phyloP scores from a whole-genome alignment of 2,888 invertebrate species.

The Herminia tarsipennalis region DNA sequence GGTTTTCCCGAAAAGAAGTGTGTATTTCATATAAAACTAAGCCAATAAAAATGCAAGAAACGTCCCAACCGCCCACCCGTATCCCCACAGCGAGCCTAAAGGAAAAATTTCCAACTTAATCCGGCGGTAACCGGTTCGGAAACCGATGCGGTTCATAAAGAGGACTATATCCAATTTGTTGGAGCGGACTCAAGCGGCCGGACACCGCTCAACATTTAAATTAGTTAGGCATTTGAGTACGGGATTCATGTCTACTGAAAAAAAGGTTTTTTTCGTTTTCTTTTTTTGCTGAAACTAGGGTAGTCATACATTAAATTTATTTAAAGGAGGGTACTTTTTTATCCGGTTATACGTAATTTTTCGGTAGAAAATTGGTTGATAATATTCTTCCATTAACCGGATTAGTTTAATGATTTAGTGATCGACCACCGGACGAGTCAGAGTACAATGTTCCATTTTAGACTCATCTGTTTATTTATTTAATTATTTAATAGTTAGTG shows the following conservation, averaged over 20 bases:
- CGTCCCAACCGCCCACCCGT: constrained; percentile 1
- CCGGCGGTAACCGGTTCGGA: constrained; percentile 49
- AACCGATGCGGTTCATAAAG: constrained; percentile 54
- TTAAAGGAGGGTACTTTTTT: not conserved
- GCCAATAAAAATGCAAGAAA: constrained; percentile 2
- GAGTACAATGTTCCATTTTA: too few relatives aligned
- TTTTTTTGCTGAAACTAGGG: constrained; percentile 1
- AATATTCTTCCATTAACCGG: too few relatives aligned
- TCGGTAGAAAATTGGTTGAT: too few relatives aligned
- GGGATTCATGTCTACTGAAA: constrained; percentile 6
- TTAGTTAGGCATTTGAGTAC: constrained; percentile 33
- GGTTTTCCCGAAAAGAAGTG: too few relatives aligned
- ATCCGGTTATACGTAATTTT: not conserved
- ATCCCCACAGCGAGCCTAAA: constrained; percentile 18
- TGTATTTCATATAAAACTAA: not conserved
- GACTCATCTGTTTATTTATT: too few relatives aligned
- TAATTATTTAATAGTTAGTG: too few relatives aligned
- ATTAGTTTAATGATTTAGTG: too few relatives aligned
- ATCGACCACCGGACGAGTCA: too few relatives aligned
- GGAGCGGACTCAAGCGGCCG: constrained; percentile 41
- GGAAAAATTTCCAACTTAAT: constrained; percentile 46
- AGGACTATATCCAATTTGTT: constrained; percentile 64
- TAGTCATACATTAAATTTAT: not conserved
- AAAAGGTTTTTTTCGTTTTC: not conserved
- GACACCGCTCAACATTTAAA: constrained; percentile 50